Conservation (phyloP, 2,888 invertebrate genomes). For the Caenorhabditis becei region DNA sequence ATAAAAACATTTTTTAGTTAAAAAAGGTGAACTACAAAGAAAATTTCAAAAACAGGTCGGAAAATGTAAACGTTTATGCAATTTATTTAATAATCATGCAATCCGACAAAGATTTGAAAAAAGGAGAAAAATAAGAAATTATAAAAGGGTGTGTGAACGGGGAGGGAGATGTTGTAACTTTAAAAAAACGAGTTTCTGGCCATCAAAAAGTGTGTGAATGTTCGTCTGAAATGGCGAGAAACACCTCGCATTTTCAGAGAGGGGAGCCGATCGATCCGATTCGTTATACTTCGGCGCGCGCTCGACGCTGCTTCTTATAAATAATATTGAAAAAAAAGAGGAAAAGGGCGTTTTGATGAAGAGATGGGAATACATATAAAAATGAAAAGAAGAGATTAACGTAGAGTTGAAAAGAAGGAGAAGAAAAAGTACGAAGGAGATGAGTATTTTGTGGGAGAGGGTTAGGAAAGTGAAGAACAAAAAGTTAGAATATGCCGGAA, state of each 20-base stretch:
- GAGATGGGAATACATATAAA: slow-evolving; percentile 5
- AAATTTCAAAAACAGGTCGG: too few relatives aligned
- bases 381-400: slow-evolving; percentile 34
- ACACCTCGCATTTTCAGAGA: slow-evolving; percentile 16
- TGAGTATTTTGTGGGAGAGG: slow-evolving; percentile 12
- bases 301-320: slow-evolving; percentile 42
- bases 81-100: slow-evolving; percentile 4
- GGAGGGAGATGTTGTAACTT: neutral
- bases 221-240: slow-evolving; percentile 19
- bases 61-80: too few relatives aligned
- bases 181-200: slow-evolving; percentile 21
- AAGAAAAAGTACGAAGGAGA: slow-evolving; percentile 24
- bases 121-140: neutral
- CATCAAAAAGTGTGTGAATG: slow-evolving; percentile 9
- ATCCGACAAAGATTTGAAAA: slow-evolving; percentile 3
- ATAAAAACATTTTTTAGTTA: too few relatives aligned
- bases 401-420: neutral
- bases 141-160: too few relatives aligned
- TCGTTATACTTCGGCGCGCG: slow-evolving; percentile 28
- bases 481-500: slow-evolving; percentile 22
- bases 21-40: too few relatives aligned
- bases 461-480: neutral
- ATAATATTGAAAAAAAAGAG: slow-evolving; percentile 12
- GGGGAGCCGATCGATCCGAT: slow-evolving; percentile 4
- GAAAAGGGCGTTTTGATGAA: neutral